A percentile compares a stretch with the other conserved stretches of the same genome.
phyloP scores from a whole-genome alignment of 2,888 invertebrate genomes.

The Syrista parreyssii region DNA sequence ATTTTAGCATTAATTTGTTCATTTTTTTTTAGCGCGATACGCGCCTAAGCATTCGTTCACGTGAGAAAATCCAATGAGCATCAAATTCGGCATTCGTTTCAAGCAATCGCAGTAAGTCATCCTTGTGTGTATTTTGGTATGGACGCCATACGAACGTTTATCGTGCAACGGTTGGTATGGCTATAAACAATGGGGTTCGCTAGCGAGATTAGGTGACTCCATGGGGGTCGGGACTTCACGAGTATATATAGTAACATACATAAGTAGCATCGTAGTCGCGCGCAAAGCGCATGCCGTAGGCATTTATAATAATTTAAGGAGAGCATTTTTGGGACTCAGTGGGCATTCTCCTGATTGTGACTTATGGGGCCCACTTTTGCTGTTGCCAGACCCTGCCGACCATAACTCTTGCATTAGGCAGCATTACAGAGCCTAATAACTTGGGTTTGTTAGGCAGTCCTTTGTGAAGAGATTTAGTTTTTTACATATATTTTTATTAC shows the following conservation, averaged over 20 bases:
- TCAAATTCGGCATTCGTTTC: background rate
- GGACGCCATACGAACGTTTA: background rate
- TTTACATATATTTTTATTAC: background rate
- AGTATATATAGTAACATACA: background rate
- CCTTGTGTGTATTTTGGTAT: background rate
- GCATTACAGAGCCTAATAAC: constrained; percentile 28
- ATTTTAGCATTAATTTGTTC: background rate
- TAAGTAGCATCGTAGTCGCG: background rate
- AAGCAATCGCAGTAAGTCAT: background rate
- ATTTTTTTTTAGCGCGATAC: background rate
- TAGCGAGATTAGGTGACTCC: constrained; percentile 14
- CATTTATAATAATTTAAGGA: constrained; percentile 41
- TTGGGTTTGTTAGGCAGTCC: constrained; percentile 12
- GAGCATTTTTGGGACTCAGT: constrained; percentile 32
- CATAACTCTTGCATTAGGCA: constrained; percentile 45
- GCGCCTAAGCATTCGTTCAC: background rate
- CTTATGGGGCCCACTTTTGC: constrained; percentile 44
- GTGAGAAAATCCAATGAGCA: constrained; percentile 9
- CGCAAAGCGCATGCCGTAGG: constrained; percentile 8
- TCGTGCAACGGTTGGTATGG: constrained; percentile 3
- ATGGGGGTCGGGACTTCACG: constrained; percentile 1
- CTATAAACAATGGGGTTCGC: constrained; percentile 20
- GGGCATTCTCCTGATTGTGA: constrained; percentile 45
- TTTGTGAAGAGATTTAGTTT: background rate
- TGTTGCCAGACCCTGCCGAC: constrained; percentile 21